Conservation (phyloP, 2,113 vertebrate species). For the Poecile atricapillus region DNA sequence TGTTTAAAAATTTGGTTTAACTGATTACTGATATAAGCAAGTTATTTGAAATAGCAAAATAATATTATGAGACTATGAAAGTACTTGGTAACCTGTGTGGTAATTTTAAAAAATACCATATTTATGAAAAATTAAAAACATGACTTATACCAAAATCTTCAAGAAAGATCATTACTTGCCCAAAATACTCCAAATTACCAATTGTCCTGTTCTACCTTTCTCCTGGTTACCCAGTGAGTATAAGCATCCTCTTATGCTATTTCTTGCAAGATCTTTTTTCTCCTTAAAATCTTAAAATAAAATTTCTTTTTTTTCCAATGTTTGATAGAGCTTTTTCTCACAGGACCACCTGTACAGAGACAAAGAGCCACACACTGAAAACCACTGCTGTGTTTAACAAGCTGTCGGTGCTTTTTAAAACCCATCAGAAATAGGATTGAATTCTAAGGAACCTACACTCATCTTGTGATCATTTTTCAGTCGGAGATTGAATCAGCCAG, state of each 20-base stretch:
- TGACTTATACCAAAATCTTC: not conserved
- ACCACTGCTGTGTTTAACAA: not conserved
- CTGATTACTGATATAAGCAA: not conserved
- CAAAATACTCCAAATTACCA: not conserved
- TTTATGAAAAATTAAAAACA: not conserved
- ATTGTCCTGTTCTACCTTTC: not conserved
- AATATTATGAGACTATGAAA: not conserved
- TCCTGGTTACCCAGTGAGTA: not conserved
- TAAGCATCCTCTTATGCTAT: not conserved
- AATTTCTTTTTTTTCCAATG: not conserved
- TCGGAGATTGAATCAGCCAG: not conserved
- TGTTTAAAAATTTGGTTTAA: not conserved
- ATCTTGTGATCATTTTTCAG: not conserved
- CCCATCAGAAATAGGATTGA: not conserved
- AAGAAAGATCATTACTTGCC: not conserved
- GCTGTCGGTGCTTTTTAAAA: not conserved
- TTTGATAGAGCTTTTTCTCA: not conserved
- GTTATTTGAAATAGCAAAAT: not conserved
- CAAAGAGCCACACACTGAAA: not conserved
- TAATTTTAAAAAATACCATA: not conserved
- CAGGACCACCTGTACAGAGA: not conserved
- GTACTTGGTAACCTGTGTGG: not conserved
- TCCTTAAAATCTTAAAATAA: not conserved
- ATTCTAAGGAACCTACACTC: not conserved
- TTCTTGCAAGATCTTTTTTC: not conserved